Evolutionary conservation across 2,888 invertebrate species (phyloP), one percentile per base, ranked within the genome.

Genomic region (Neoascia interrupta): DNA sequence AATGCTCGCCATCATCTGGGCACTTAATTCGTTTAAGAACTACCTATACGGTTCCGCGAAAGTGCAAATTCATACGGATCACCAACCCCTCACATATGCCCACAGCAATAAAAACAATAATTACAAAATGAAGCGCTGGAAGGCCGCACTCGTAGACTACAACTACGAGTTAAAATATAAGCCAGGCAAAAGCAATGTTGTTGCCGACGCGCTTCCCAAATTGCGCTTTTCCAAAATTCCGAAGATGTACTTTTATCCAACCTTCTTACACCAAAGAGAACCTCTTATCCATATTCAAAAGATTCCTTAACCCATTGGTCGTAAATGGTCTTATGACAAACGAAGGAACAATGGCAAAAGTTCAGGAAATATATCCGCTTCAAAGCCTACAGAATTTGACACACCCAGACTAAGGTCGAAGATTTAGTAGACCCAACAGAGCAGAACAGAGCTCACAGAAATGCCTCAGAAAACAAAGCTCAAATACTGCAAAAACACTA

Each of bases 91-190:
- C 2, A 49, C 28, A 0, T 49, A 31, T 15, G 31, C 28, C 5
- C 28, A 31, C 5, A 31, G 49, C 18, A 49, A 6, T 49, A 31
- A 53, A 11, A 53, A 53, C 15, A 23, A 15, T 8, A 23, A 53
- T 6, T 37, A 23, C 11, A 23, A 37, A 15, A 53, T 53, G 15
- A 37, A 53, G n/a, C 3, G 23, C 10, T 53, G 53, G 51, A 51
- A 37, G 8, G 23, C 23, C 2, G 37, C 15, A 2, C 5, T 53
- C 4, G 53, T 37, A n/a, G 53, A 53, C 1, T 23, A 53, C 2
- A 15, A 53, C 8, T 15, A 31, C 18, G n/a, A 28, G 15, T 1
- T 47, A 1, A 5, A 45, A 13, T 45, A 45, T 16, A 45, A 45
- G 11, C 45, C 45, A 8, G 45, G 45, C 1, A 45, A 6, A 11